Evolutionary conservation across 2,113 vertebrate genomes (phyloP).

Genomic region (Struthidea cinerea): DNA sequence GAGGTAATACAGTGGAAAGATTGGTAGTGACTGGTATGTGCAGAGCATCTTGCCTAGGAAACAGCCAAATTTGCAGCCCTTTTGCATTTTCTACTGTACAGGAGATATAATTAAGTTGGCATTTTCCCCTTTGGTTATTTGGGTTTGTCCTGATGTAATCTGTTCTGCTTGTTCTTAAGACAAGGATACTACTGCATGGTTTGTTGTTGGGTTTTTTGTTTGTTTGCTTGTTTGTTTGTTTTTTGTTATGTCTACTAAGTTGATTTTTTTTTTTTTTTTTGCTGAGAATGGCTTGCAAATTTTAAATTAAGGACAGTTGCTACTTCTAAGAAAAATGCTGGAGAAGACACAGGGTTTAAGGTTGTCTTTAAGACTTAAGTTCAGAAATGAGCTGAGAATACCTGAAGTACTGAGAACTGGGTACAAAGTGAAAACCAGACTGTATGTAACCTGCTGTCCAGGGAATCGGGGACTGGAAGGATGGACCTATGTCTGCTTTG

Average conservation of each 20-base stretch:
- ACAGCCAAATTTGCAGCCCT: not conserved
- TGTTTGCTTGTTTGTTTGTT: not conserved
- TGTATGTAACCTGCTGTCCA: not conserved
- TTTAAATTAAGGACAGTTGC: not conserved
- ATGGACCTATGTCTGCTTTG: not conserved
- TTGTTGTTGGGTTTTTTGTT: not conserved
- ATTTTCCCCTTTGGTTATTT: not conserved
- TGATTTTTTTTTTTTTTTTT: not conserved
- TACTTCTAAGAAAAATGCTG: not conserved
- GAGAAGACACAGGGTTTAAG: not conserved
- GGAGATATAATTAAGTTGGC: not conserved
- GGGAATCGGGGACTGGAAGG: not conserved
- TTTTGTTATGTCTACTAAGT: not conserved
- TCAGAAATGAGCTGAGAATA: not conserved
- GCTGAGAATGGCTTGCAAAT: not conserved
- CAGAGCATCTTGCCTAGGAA: not conserved
- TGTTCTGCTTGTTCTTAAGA: not conserved
- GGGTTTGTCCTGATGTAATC: not conserved
- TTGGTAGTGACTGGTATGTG: not conserved
- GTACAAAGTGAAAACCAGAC: not conserved
- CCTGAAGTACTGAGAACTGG: not conserved
- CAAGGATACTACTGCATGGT: not conserved
- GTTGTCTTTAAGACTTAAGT: not conserved
- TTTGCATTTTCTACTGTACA: not conserved
- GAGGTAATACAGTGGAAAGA: not conserved